Conservation (phyloP, 2,888 invertebrate species). For the Watsonalla binaria region DNA sequence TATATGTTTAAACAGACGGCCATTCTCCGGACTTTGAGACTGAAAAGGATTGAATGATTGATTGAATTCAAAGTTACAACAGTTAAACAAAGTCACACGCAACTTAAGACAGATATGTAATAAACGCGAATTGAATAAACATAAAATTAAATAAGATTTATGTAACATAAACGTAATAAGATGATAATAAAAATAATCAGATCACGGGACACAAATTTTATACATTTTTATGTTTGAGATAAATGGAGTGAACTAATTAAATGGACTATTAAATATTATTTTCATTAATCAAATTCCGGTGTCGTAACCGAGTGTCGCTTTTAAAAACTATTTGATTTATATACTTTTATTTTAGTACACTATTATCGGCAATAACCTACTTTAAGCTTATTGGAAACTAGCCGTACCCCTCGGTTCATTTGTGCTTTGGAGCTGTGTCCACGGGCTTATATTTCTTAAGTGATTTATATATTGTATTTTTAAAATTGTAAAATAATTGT, state of each 20-base stretch:
- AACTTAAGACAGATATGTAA: background rate
- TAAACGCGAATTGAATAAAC: background rate
- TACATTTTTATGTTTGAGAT: background rate
- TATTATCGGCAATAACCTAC: too few relatives aligned
- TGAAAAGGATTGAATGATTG: background rate
- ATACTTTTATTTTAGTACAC: too few relatives aligned
- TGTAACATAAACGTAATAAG: background rate
- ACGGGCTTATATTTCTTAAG: too few relatives aligned
- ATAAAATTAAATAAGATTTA: background rate
- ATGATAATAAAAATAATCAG: background rate
- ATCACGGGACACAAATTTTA: background rate
- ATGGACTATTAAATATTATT: too few relatives aligned
- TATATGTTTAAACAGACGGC: too few relatives aligned
- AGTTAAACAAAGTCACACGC: background rate
- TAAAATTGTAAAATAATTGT: too few relatives aligned
- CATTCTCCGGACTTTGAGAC: too few relatives aligned
- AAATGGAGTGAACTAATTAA: background rate
- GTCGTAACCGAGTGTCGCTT: background rate
- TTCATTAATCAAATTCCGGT: conserved; percentile 13
- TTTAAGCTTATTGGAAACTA: too few relatives aligned
- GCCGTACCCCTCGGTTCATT: too few relatives aligned
- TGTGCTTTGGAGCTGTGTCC: too few relatives aligned
- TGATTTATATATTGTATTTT: too few relatives aligned
- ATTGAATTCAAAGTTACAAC: background rate
- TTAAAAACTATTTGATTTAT: too few relatives aligned